Percentiles rank a stretch among this genome's conserved stretches.
Evolutionary conservation across 2,888 invertebrate species (phyloP).

Genomic region (Smittia aterrima): DNA sequence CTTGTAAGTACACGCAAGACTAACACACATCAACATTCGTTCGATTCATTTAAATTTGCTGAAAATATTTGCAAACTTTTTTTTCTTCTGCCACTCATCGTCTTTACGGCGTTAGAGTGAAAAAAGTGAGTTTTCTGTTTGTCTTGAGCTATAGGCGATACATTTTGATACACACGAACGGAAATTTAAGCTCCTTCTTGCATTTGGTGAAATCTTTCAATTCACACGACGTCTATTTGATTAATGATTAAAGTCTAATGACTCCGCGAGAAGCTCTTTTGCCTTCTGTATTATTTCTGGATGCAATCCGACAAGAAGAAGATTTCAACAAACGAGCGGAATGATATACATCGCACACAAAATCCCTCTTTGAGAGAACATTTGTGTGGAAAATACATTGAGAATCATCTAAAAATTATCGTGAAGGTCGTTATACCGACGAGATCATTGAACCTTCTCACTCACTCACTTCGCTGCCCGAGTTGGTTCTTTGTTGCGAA

Average conservation of each 20-base stretch:
- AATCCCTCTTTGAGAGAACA: not conserved
- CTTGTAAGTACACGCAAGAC: not conserved
- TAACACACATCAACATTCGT: not conserved
- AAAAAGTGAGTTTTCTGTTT: not conserved
- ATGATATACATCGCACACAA: not conserved
- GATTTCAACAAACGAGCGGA: not conserved
- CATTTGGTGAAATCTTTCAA: not conserved
- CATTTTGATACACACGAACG: not conserved
- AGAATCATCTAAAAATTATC: conserved; percentile 17
- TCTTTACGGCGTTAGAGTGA: not conserved
- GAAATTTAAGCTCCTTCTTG: not conserved
- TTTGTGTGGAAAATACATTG: not conserved
- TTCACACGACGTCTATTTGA: not conserved
- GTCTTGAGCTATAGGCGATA: not conserved
- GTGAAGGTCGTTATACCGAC: conserved; percentile 19
- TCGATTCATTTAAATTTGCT: not conserved
- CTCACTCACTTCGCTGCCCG: not conserved
- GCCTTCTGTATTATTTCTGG: too few species aligned
- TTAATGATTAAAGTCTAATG: conserved; percentile 10
- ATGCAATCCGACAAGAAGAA: too few species aligned
- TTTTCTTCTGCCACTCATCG: not conserved
- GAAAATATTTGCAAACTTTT: not conserved
- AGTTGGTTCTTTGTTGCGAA: conserved; percentile 18
- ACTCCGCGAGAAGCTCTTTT: not conserved
- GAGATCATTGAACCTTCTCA: conserved; percentile 27